Conservation (phyloP, 2,797 vertebrate genomes). For the Sternotherus odoratus region DNA sequence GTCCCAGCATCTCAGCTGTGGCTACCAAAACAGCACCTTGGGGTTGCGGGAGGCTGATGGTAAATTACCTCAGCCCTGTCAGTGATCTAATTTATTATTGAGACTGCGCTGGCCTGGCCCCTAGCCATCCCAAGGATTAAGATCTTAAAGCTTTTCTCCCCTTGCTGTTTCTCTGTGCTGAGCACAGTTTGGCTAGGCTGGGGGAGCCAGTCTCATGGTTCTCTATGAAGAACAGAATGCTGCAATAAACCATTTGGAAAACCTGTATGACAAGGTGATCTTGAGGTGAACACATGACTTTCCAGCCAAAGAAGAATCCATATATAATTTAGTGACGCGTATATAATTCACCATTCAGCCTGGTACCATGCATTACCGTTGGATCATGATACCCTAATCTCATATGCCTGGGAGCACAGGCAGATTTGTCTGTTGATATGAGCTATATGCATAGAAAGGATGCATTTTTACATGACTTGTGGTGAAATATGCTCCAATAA, state of each 20-base stretch:
- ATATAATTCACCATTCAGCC: neutral
- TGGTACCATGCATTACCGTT: accelerated
- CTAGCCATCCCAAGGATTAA: neutral
- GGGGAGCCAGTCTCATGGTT: neutral
- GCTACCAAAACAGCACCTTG: neutral
- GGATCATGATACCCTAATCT: neutral
- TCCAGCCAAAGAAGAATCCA: neutral
- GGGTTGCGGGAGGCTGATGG: neutral
- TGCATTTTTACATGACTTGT: neutral
- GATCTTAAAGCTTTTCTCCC: neutral
- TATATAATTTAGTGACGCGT: neutral
- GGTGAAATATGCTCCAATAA: constrained; percentile 37
- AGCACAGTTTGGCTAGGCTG: accelerated
- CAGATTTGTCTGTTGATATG: constrained; percentile 65
- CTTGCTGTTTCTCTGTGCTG: neutral
- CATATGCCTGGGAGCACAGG: constrained; percentile 20
- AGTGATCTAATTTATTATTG: neutral
- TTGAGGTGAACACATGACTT: neutral
- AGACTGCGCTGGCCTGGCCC: too few species aligned
- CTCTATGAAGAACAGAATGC: neutral
- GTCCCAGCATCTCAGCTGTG: neutral
- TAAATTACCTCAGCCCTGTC: neutral
- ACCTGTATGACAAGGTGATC: neutral
- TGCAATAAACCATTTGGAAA: neutral
- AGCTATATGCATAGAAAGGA: constrained; percentile 42